Percentiles rank a stretch among this genome's conserved stretches.
Conservation (phyloP, 2,888 invertebrate genomes). For the Drosophila stalkeri region DNA sequence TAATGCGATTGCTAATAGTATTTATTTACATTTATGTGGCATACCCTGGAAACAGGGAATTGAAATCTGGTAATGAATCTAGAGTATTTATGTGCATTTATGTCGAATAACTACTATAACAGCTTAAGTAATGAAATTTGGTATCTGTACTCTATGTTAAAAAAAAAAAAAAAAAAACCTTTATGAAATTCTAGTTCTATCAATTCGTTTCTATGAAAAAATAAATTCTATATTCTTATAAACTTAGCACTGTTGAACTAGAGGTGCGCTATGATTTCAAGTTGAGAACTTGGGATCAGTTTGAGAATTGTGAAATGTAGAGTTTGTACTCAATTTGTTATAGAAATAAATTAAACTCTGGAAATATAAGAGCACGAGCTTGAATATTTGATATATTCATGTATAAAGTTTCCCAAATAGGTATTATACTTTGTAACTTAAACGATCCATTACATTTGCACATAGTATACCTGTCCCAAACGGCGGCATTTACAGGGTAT, state of each 20-base stretch:
- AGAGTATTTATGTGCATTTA: not conserved
- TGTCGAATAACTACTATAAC: not conserved
- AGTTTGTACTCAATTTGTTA: too few species aligned
- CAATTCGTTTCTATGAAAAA: not conserved
- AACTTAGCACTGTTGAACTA: not conserved
- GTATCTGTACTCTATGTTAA: not conserved
- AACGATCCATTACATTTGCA: not conserved
- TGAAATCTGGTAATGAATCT: too few species aligned
- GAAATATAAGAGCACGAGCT: not conserved
- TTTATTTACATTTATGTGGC: not conserved
- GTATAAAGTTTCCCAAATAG: too few species aligned
- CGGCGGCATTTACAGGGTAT: conserved; percentile 18
- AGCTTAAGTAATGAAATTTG: not conserved
- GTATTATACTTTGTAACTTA: too few species aligned
- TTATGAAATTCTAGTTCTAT: not conserved
- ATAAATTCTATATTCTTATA: not conserved
- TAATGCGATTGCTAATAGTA: not conserved
- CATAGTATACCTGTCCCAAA: not conserved
- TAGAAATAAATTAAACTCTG: not conserved
- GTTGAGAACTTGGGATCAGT: not conserved
- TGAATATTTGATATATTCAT: not conserved
- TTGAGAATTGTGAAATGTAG: too few species aligned
- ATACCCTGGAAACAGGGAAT: not conserved
- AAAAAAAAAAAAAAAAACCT: not conserved
- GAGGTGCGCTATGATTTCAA: not conserved